Percentiles rank a stretch among this genome's conserved stretches.
phyloP scores from a whole-genome alignment of 1,140 invertebrate species.

The Drosophila ambigua region DNA sequence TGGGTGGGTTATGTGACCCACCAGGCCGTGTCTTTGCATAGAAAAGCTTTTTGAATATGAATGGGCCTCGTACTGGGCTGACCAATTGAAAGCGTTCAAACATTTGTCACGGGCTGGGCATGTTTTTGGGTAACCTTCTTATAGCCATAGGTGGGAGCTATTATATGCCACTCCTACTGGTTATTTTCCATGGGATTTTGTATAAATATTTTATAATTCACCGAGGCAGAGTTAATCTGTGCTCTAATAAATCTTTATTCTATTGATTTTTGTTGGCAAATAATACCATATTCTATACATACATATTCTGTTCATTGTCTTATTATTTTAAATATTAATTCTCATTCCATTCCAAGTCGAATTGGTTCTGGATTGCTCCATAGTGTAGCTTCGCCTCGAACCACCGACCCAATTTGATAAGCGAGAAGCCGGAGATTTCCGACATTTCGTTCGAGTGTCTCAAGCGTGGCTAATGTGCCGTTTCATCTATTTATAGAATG shows the following conservation, averaged over 20 bases:
- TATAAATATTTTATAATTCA: too few species aligned
- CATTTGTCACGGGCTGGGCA: not conserved
- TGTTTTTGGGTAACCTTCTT: not conserved
- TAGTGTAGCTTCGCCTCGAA: not conserved
- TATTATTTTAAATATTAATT: not conserved
- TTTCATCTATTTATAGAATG: constrained; percentile 28
- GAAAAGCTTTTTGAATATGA: constrained; percentile 28
- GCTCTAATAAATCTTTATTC: not conserved
- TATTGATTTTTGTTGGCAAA: not conserved
- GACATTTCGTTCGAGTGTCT: constrained; percentile 1
- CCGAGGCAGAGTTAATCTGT: too few species aligned
- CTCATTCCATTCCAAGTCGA: constrained; percentile 11
- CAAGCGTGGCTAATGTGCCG: constrained; percentile 13
- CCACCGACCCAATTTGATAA: constrained; percentile 58
- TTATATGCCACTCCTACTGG: too few species aligned
- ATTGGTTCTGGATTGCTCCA: constrained; percentile 4
- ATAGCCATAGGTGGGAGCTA: too few species aligned
- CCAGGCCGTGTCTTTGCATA: constrained; percentile 31
- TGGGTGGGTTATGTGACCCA: constrained; percentile 28
- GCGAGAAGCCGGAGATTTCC: constrained; percentile 19
- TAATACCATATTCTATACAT: not conserved
- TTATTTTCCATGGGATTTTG: too few species aligned
- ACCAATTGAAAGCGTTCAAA: not conserved
- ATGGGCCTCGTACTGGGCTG: not conserved
- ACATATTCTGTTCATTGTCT: not conserved